A percentile compares a stretch with the other conserved stretches of the same genome.
These are phyloP conservation scores for Margaritifera margaritifera DNA, from an alignment of 2,888 invertebrate genomes.

Conservation along the genomic window DNA sequence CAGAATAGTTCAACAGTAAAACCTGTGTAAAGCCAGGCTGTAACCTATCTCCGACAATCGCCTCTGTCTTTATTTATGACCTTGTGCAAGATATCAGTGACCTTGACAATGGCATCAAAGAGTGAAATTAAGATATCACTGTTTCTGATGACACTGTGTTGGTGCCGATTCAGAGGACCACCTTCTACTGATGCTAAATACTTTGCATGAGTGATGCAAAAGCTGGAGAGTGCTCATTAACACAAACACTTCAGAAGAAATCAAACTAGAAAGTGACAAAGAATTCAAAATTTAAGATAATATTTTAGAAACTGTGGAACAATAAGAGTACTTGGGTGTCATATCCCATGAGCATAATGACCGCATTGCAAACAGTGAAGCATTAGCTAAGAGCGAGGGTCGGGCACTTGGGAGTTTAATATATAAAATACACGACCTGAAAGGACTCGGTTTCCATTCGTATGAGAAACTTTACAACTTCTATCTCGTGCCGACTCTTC, in stretches of 20 bases:
- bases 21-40: no score
- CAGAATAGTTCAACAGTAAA: no score
- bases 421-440: constrained; percentile 9
- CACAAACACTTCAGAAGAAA: constrained; percentile 9
- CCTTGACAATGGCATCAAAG: no score
- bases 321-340: constrained; percentile 8
- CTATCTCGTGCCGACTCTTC: constrained; percentile 9
- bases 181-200: neutral
- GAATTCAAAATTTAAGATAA: constrained; percentile 2
- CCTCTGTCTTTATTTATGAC: no score
- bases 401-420: constrained; percentile 5
- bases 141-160: no score
- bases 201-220: constrained; percentile 10
- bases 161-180: no score
- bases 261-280: neutral
- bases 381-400: no score
- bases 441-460: constrained; percentile 5
- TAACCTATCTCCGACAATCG: no score
- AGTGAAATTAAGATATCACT: no score
- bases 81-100: no score
- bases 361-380: neutral
- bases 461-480: constrained; percentile 13
- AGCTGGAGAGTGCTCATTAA: constrained; percentile 8
- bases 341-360: constrained; percentile 5
- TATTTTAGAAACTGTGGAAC: neutral